These are phyloP conservation scores for Aurelia aurita complex sp. Pacific DNA, from an alignment of 30 jellyfish, hydroid and myxozoan species.

Conservation along the genomic window DNA sequence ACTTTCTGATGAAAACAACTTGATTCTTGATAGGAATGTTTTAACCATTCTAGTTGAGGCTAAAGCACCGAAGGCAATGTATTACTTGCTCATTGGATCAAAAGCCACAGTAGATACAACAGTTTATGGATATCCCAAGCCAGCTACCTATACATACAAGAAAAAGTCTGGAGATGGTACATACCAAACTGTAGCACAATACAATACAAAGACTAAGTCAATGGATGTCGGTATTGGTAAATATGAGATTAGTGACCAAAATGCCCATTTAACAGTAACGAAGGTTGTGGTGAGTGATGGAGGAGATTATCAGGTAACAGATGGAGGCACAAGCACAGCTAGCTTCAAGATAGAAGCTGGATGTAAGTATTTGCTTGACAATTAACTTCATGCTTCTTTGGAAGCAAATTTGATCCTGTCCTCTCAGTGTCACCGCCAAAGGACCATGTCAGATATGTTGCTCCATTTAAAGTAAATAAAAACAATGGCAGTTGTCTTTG, in stretches of 20 bases:
- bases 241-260: neutral
- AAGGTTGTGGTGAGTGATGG: slow-evolving; percentile 11
- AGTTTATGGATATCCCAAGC: slow-evolving; percentile 36
- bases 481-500: too few species aligned
- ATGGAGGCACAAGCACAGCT: neutral
- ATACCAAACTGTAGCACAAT: slow-evolving; percentile 10
- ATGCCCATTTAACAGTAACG: slow-evolving; percentile 16
- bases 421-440: too few species aligned
- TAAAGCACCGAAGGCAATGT: neutral
- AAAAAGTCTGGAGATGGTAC: slow-evolving; percentile 13
- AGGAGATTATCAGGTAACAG: slow-evolving; percentile 32
- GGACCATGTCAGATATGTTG: too few species aligned
- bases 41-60: too few species aligned
- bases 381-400: too few species aligned
- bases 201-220: neutral
- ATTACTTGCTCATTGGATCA: slow-evolving; percentile 5
- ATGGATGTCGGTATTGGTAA: neutral
- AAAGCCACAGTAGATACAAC: slow-evolving; percentile 3
- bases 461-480: too few species aligned
- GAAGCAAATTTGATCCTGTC: too few species aligned
- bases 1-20: too few species aligned
- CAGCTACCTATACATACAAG: slow-evolving; percentile 9
- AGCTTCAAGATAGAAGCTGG: slow-evolving; percentile 22
- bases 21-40: too few species aligned
- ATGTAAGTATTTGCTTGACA: neutral